Evolutionary conservation across 2,113 vertebrate genomes (phyloP), one percentile per base, ranked within the genome.

Genomic region (Brachionichthys hirsutus): DNA sequence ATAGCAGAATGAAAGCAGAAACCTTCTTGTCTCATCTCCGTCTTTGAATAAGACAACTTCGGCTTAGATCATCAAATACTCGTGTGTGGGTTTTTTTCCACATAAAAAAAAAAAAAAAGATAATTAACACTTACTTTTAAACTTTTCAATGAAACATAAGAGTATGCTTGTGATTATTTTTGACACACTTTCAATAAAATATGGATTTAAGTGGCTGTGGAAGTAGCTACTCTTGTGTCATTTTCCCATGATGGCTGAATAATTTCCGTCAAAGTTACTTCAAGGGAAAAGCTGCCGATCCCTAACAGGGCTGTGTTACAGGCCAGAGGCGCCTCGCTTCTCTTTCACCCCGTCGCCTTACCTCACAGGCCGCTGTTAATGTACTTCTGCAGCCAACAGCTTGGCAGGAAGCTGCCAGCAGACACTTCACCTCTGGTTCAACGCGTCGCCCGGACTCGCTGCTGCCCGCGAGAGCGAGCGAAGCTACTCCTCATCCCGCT

Each of bases 321-420:
- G 81, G 75, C 79, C 82, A 83, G 63, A 81, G 85, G 82, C 83
- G 82, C 82, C 85, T 64, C 69, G 57, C 63, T 77, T 78, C 72
- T 71, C 73, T 69, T 73, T 59, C 70, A 45, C 63, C 57, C 59
- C 30, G 70, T 51, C 68, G 66, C 64, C 63, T 73, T 58, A 75
- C 59, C 77, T 88, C 74, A 60, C 89, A 75, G 51, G 24, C 58
- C 44, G 41, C 59, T 81, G 89, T 87, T 89, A 88, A 90, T 87
- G 86, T 73, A 85, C 85, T 87, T 63, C 72, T 75, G 61, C 53
- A 57, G 81, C 84, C 85, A 84, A 70, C 73, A 70, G 81, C 71
- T 82, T 79, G 73, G 68, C 73, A 82, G 52, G 74, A 78, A 78
- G 74, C 76, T 80, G 71, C 66, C 75, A 78, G 65, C 74, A 85